Evolutionary conservation across 2,113 vertebrate species (phyloP).

Genomic region (Phrynosoma blainvillii): DNA sequence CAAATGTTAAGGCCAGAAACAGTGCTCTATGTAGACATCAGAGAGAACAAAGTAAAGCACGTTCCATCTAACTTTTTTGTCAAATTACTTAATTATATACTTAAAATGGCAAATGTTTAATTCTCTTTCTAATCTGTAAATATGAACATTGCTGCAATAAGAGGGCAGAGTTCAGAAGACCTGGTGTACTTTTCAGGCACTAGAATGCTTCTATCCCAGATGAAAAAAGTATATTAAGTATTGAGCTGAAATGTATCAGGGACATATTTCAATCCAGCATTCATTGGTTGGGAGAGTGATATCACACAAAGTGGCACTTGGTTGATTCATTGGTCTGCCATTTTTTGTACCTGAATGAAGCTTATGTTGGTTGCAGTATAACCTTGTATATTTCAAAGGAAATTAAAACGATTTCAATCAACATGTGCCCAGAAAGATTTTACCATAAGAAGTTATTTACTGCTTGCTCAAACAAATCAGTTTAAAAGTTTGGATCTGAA

Average conservation of each 20-base stretch:
- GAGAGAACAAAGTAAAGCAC: neutral
- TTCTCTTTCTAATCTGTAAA: neutral
- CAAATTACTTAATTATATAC: neutral
- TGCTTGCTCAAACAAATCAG: neutral
- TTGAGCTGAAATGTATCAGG: neutral
- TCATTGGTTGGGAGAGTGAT: neutral
- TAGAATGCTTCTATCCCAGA: neutral
- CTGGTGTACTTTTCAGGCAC: neutral
- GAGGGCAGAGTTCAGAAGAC: too few species aligned
- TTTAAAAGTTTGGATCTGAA: neutral
- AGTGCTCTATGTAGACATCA: neutral
- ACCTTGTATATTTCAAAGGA: neutral
- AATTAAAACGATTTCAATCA: neutral
- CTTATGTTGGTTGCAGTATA: neutral
- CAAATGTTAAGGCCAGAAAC: neutral
- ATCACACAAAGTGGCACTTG: neutral
- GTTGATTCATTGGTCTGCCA: neutral
- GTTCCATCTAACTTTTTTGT: too few species aligned
- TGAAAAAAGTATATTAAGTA: neutral
- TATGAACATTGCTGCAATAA: neutral
- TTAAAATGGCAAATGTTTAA: neutral
- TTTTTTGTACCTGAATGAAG: neutral
- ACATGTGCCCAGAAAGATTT: neutral
- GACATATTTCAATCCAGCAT: neutral
- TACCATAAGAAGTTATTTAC: neutral